Percentiles rank a stretch among this genome's conserved stretches.
Conservation (phyloP, 2,113 vertebrate species). For the Xyliphius kryptos region DNA sequence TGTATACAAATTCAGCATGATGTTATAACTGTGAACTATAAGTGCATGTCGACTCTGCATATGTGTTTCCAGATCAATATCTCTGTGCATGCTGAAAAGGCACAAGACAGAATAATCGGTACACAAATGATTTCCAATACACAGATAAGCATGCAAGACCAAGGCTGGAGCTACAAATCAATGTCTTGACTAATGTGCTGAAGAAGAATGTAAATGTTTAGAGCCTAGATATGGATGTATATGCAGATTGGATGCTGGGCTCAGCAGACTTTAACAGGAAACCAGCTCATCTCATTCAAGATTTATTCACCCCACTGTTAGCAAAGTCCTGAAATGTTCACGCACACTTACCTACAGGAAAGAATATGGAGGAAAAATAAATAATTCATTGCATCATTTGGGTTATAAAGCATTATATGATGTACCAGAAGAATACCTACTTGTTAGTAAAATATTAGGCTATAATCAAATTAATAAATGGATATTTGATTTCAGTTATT, state of each 20-base stretch:
- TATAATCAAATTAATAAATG: not conserved
- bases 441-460: not conserved
- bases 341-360: constrained; percentile 6
- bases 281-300: not conserved
- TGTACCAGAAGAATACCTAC: not conserved
- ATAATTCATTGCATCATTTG: not conserved
- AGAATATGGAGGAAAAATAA: not conserved
- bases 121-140: not conserved
- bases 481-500: too few relatives aligned
- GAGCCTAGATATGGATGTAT: not conserved
- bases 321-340: not conserved
- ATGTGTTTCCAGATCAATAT: not conserved
- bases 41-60: too few relatives aligned
- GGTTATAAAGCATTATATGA: not conserved
- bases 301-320: constrained; percentile 5
- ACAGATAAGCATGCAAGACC: not conserved
- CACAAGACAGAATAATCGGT: not conserved
- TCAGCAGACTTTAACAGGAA: constrained; percentile 1
- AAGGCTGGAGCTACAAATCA: not conserved
- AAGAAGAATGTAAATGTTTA: not conserved
- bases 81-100: not conserved
- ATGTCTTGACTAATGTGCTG: not conserved
- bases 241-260: not conserved
- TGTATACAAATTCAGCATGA: too few relatives aligned
- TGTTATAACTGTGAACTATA: too few relatives aligned